Base-by-base conservation (phyloP, 2,888 invertebrate genomes). In the Siphlonurus alternatus region DNA sequence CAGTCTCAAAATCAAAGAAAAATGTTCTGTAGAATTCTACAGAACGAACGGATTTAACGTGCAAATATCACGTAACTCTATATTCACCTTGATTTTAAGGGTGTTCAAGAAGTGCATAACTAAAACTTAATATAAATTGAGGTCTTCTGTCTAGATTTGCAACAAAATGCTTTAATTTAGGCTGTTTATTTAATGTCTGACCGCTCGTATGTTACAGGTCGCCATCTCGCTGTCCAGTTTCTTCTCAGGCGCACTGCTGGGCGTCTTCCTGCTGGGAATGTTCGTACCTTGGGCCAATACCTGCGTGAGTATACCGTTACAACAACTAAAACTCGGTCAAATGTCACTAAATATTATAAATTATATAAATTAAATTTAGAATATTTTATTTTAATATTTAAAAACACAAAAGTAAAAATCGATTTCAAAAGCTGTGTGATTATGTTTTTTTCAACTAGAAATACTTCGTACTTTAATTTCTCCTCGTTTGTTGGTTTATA, bases 261-360 rank as follows among this genome's bases (percentile, higher is more conserved):
- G 76, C 25, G 69, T 77, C 2, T 79, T 79, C 68, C 70, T 76
- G 25, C 71, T 79, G 2, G 78, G 78, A 64, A 76, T 79, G 69
- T 76, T 74, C 68, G 72, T 78, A 61, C 76, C 76, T 0, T 72
- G 69, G 66, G 72, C 75, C 23, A 76, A 78, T 69, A 67, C 71
- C 23, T 68, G 67, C 68, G 76, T 75, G 69, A 71, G 71, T 69
- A 59, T n/a, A 18, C 5, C n/a, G 2, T 59, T 53, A 53, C 5
- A 25, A 25, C 3, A 15, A 19, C 2, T 15, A 2, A 18, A 3
- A 18, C 2, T 1, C 54, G 38, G 2, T 25, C 5, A 1, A 61
- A 10, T 38, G 15, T n/a, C 15, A 25, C 25, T 61, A 23, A 61
- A 2, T n/a, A 38, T 18, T 19, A 15, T 10, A 20, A 3, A 15